Evolutionary conservation across 2,888 invertebrate genomes (phyloP).

Genomic region (Tetragnatha montana): DNA sequence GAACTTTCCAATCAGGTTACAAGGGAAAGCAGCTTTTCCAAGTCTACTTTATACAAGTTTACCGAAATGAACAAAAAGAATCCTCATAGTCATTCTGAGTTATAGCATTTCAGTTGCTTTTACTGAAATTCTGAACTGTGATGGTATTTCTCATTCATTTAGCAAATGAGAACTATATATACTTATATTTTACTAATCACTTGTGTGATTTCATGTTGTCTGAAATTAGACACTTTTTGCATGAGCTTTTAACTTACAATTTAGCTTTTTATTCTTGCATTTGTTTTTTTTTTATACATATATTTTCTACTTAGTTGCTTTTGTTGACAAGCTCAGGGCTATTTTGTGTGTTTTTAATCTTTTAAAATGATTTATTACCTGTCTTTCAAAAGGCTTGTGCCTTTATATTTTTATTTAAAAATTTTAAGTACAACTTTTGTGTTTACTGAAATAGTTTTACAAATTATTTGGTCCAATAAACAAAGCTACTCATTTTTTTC

Average conservation of each 20-base stretch:
- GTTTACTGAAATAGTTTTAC: not conserved
- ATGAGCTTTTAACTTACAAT: not conserved
- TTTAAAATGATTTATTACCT: not conserved
- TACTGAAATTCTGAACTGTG: not conserved
- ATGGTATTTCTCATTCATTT: not conserved
- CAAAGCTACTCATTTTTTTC: too few species aligned
- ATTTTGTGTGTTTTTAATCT: not conserved
- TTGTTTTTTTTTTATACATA: not conserved
- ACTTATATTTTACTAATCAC: not conserved
- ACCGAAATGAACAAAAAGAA: slow-evolving; percentile 19
- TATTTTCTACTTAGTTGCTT: not conserved
- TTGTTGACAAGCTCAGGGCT: not conserved
- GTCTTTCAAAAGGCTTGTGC: not conserved
- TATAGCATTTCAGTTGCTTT: slow-evolving; percentile 10
- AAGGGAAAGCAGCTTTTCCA: slow-evolving; percentile 35
- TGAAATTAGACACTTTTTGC: not conserved
- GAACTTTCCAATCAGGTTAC: slow-evolving; percentile 33
- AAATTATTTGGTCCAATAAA: too few species aligned
- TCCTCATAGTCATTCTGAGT: slow-evolving; percentile 41
- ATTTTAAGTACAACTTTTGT: not conserved
- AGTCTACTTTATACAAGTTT: slow-evolving; percentile 55
- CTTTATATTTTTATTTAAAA: not conserved
- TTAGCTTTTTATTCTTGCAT: not conserved
- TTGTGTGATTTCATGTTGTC: not conserved
- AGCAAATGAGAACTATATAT: not conserved